These are phyloP conservation scores for Alethe castanea DNA, from an alignment of 2,113 vertebrate genomes.

Conservation along the genomic window DNA sequence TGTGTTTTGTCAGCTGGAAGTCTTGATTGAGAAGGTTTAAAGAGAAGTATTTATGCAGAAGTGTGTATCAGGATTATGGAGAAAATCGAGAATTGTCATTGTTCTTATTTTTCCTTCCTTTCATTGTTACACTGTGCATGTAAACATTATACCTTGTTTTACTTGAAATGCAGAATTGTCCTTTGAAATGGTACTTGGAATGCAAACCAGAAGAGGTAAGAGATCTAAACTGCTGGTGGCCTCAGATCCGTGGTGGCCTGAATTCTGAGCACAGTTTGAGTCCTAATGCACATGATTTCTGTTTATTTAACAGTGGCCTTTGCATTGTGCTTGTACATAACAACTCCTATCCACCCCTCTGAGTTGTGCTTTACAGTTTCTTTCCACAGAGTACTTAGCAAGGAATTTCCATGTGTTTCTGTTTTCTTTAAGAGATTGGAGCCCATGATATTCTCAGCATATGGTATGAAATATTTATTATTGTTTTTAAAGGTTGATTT, in stretches of 20 bases:
- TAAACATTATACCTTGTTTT: background rate
- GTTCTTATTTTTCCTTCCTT: background rate
- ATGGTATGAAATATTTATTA: slow-evolving; percentile 19
- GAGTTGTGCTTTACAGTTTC: background rate
- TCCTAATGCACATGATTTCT: background rate
- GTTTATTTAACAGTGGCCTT: background rate
- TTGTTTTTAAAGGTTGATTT: slow-evolving; percentile 26
- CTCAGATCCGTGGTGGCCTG: background rate
- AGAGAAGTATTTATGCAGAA: background rate
- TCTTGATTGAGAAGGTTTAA: background rate
- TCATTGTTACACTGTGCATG: background rate
- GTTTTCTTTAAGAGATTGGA: background rate
- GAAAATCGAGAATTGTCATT: background rate
- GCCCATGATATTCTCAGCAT: background rate
- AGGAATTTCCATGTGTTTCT: background rate
- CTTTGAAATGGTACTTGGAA: background rate
- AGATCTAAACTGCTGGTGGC: background rate
- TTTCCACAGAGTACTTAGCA: background rate
- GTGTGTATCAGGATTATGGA: background rate
- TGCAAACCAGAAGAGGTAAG: background rate
- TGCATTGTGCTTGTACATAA: background rate
- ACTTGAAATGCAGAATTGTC: background rate
- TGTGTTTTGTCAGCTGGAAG: background rate
- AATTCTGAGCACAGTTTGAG: background rate
- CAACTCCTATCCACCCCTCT: background rate